Base-by-base conservation (phyloP, 2,888 invertebrate genomes). In the Phyto melanocephala region DNA sequence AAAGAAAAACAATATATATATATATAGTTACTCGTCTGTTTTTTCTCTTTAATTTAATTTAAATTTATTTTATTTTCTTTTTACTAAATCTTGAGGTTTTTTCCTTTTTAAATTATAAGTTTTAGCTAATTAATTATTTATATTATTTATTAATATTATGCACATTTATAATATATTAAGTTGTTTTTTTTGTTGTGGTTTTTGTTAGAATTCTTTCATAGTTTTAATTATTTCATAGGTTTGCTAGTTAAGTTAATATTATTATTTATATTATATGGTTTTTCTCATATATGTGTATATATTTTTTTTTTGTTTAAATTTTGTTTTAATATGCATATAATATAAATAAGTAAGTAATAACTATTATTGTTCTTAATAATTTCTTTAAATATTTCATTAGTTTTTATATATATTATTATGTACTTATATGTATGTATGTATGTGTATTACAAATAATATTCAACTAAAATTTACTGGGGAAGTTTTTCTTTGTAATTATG, bases 351-450 rank as follows among this genome's bases (percentile, higher is more conserved):
- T 90, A 82, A 90, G 90, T 90, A 90, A 90, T 90, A 90, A 89
- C 90, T 90, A 90, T 90, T 90, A 90, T 90, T 90, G 90, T 90
- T 90, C 90, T 90, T 90, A 90, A 90, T 90, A 90, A 88, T 89
- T 89, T 88, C 85, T 87, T 86, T 86, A 85, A 83, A 84, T 79
- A 84, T 85, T 85, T 28, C 86, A 84, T 84, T 86, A 86, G 86
- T 77, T 75, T 52, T 50, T 42, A 40, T 62, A n/a, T 70, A 68
- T 68, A 40, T 54, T 56, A 63, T 81, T 60, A 56, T 63, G 13
- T 75, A 37, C 56, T 13, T 67, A 67, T 42, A 35, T 24, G 56
- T 68, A 40, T 45, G 54, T 83, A 58, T 71, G 20, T 70, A 52
- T 78, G 58, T 74, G 52, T 74, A 7, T 70, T 62, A 17, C 33